Evolutionary conservation across 2,888 invertebrate species (phyloP).

Genomic region (Dromius quadrimaculatus): DNA sequence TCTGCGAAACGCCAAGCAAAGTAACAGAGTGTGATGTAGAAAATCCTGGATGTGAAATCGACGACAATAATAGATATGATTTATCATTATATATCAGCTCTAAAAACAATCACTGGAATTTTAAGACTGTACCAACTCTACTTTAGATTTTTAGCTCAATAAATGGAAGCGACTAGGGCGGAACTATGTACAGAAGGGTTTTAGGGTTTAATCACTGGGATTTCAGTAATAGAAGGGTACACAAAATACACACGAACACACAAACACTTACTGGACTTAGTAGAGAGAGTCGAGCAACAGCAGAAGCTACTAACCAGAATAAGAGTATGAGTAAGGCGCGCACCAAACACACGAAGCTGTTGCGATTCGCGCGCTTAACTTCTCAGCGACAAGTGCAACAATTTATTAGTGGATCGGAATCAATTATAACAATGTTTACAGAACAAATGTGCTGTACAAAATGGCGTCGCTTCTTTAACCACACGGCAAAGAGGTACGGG

Average conservation of each 20-base stretch:
- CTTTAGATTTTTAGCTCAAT: too few species aligned
- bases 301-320: background rate
- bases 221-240: background rate
- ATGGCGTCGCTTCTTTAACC: conserved; percentile 53
- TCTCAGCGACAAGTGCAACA: conserved; percentile 13
- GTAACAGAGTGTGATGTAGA: too few species aligned
- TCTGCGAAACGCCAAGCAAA: too few species aligned
- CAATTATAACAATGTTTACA: conserved; percentile 55
- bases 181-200: background rate
- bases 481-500: conserved; percentile 52
- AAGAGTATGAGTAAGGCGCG: background rate
- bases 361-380: background rate
- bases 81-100: too few species aligned
- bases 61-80: background rate
- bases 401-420: conserved; percentile 40
- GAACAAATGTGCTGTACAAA: conserved; percentile 54
- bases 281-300: background rate
- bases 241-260: background rate
- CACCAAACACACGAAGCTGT: too few species aligned
- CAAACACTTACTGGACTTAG: conserved; percentile 9
- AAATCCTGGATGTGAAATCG: too few species aligned
- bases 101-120: too few species aligned
- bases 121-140: too few species aligned
- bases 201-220: background rate
- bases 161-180: background rate